These are phyloP conservation scores for Agelastica alni DNA, from an alignment of 2,888 invertebrate genomes.

Conservation along the genomic window DNA sequence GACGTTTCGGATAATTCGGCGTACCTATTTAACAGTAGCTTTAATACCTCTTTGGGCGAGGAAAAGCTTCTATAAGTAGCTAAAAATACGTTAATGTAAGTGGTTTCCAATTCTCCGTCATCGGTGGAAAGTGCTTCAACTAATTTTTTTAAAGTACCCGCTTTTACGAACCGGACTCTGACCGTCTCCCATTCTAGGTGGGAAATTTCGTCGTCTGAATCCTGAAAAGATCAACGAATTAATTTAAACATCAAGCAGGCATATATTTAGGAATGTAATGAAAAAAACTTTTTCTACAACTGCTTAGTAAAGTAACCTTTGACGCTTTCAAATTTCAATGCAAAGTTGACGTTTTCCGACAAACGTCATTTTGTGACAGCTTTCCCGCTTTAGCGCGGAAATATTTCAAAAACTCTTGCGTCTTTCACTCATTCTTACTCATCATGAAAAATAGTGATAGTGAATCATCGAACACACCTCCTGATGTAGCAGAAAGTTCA, in stretches of 20 bases:
- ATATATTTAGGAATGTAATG: not conserved
- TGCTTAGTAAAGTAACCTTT: too few relatives aligned
- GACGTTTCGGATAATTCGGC: slow-evolving; percentile 66
- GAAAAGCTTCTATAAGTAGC: slow-evolving; percentile 94
- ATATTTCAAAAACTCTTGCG: too few relatives aligned
- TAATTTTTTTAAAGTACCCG: slow-evolving; percentile 90
- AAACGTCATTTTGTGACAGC: too few relatives aligned
- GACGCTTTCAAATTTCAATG: too few relatives aligned
- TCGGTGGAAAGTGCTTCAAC: slow-evolving; percentile 94
- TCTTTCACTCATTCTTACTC: too few relatives aligned
- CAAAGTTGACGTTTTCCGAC: too few relatives aligned
- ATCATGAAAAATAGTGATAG: too few relatives aligned
- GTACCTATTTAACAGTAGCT: slow-evolving; percentile 77
- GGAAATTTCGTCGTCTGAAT: slow-evolving; percentile 89
- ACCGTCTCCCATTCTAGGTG: slow-evolving; percentile 99
- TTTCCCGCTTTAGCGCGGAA: too few relatives aligned
- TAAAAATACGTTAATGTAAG: slow-evolving; percentile 96
- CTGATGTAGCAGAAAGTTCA: too few relatives aligned
- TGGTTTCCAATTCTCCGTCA: slow-evolving; percentile 94
- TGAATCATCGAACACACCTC: too few relatives aligned
- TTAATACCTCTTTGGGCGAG: slow-evolving; percentile 81
- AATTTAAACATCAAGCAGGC: not conserved
- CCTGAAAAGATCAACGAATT: slow-evolving; percentile 62
- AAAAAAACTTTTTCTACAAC: too few relatives aligned
- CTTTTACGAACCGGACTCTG: slow-evolving; percentile 91